Evolutionary conservation across 2,113 vertebrate species (phyloP), one percentile per base, ranked within the genome.

Genomic region (Pelmatolapia mariae): DNA sequence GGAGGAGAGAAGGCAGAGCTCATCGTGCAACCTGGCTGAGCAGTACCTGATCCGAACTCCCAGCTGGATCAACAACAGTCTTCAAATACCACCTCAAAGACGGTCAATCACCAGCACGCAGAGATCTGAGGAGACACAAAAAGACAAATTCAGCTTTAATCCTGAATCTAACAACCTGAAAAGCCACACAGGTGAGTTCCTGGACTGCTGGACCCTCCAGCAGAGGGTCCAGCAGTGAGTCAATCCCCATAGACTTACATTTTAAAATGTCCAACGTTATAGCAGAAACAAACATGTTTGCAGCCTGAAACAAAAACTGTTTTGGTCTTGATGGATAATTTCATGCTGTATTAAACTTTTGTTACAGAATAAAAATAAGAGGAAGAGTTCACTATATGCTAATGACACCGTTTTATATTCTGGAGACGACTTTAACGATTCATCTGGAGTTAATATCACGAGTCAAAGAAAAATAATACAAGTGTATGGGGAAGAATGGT

Each of bases 1-100:
- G 87, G 26, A 16, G 61, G 47, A 13, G 18, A 71, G 50, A 78
- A 59, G 10, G 63, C 36, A 0, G 53, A 78, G 43, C n/a, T 71
- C 87, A 76, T 89, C 63, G 2, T 78, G 73, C 18, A 50, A 33
- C 73, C 26, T 78, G 24, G 24, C 43, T 31, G 45, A 33, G 45
- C 45, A 52, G 29, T 19, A 78, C 68, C 40, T 78, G 45, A 76
- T 50, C 43, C 47, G 9, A 22, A 73, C 45, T 45, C 47, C 68
- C 43, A 57, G 57, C 12, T 45, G 19, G 40, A 38, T 87, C 80
- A 78, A 52, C 26, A 31, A 31, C 43, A 76, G 71, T 19, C 24
- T 47, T 76, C 43, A 29, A 47, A 47, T 9, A 26, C 40, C 59
- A 19, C 71, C 10, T 50, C 24, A 50, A 47, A 19, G 40, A 78